Percentiles rank a stretch among this genome's conserved stretches.
phyloP scores from a whole-genome alignment of 2,888 invertebrate genomes.

The Rhopalosiphum nymphaeae region DNA sequence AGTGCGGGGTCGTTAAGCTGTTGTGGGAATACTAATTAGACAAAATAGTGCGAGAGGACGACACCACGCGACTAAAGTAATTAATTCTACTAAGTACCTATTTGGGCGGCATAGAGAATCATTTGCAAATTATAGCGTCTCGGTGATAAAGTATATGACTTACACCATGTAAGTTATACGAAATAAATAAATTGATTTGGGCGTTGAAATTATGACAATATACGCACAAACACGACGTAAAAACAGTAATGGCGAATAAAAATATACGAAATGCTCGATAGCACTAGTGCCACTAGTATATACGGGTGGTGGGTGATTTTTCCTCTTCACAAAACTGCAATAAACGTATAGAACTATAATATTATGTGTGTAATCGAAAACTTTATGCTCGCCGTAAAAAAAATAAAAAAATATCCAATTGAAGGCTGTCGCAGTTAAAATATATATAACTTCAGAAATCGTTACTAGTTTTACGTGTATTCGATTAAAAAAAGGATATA shows the following conservation, averaged over 20 bases:
- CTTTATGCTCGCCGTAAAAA: background rate
- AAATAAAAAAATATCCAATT: constrained; percentile 22
- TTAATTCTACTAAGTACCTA: constrained; percentile 49
- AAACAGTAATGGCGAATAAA: background rate
- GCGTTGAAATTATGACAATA: background rate
- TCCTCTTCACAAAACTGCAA: background rate
- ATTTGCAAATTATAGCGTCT: constrained; percentile 14
- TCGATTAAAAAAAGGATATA: background rate
- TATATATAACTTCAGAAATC: background rate
- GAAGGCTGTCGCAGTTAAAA: background rate
- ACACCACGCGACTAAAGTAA: constrained; percentile 25
- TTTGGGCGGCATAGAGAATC: background rate
- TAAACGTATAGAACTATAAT: constrained; percentile 5
- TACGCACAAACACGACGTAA: background rate
- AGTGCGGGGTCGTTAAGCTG: constrained; percentile 49
- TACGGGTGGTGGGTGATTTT: background rate
- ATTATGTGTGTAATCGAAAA: constrained; percentile 34
- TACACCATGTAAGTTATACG: background rate
- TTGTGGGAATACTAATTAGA: constrained; percentile 49
- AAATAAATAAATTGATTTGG: background rate
- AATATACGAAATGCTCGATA: background rate
- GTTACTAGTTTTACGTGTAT: background rate
- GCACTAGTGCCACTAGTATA: background rate
- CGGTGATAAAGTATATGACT: background rate
- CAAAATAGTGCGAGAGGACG: constrained; percentile 16